These are phyloP conservation scores for Ptyas mucosa DNA, from an alignment of 2,113 vertebrate species.

Conservation along the genomic window DNA sequence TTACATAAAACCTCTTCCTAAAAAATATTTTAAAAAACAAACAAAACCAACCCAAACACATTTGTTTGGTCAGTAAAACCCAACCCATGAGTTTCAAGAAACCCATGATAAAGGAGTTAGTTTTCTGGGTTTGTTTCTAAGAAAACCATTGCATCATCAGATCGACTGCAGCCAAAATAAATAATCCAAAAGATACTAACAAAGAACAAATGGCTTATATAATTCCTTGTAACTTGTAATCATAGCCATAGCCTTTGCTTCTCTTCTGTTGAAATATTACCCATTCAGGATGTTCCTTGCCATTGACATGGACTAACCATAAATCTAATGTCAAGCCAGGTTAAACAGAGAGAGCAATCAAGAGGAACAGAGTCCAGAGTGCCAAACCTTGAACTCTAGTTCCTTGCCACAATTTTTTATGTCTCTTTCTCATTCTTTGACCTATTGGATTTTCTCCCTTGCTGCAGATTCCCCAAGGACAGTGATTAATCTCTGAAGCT, in stretches of 20 bases:
- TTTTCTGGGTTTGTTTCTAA: background rate
- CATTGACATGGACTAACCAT: background rate
- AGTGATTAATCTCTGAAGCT: background rate
- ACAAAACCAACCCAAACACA: background rate
- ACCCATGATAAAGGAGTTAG: background rate
- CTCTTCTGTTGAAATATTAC: background rate
- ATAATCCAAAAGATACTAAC: background rate
- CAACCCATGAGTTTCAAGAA: background rate
- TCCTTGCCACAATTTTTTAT: background rate
- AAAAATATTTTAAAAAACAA: background rate
- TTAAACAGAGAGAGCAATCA: background rate
- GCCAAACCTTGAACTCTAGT: too few relatives aligned
- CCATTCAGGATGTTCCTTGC: background rate
- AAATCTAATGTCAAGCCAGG: background rate
- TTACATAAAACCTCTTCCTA: background rate
- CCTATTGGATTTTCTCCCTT: background rate
- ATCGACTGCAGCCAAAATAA: background rate
- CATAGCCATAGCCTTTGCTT: background rate
- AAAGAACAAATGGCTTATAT: background rate
- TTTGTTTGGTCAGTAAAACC: background rate
- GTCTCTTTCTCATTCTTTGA: background rate
- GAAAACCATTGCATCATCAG: background rate
- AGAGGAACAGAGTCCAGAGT: background rate
- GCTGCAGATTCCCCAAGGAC: background rate
- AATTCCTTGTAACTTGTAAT: background rate